Evolutionary conservation across 2,113 vertebrate genomes (phyloP).

Genomic region (Climacteris rufus): DNA sequence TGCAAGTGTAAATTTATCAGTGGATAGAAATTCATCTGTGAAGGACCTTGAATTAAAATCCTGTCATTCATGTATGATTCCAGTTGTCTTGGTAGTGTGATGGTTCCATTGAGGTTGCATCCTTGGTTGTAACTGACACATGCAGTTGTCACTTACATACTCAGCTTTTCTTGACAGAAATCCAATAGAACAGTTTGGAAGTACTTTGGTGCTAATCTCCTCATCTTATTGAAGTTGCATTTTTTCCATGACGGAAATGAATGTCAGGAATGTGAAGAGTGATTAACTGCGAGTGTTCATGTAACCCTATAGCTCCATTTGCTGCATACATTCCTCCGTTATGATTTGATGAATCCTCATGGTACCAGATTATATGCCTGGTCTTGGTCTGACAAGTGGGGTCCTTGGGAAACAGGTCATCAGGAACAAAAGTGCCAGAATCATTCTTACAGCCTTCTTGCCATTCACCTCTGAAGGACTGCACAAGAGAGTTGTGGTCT

Average conservation of each 20-base stretch:
- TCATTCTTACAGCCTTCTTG: neutral
- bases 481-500: neutral
- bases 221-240: neutral
- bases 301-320: neutral
- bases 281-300: neutral
- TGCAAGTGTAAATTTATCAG: neutral
- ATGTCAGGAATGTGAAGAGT: neutral
- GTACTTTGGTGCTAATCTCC: neutral
- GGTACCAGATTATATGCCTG: neutral
- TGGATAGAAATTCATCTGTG: neutral
- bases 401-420: neutral
- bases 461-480: neutral
- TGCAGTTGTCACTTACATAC: neutral
- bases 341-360: neutral
- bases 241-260: neutral
- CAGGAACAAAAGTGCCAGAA: neutral
- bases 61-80: fast-evolving
- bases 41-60: neutral
- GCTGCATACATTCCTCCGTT: neutral
- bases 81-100: neutral
- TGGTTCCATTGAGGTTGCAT: neutral
- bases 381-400: neutral
- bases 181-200: neutral
- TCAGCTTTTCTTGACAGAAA: neutral
- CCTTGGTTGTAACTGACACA: neutral